A percentile compares a stretch with the other conserved stretches of the same genome.
These are phyloP conservation scores for Myotis findleyi DNA, from an alignment of 2,797 vertebrate species.

Conservation along the genomic window DNA sequence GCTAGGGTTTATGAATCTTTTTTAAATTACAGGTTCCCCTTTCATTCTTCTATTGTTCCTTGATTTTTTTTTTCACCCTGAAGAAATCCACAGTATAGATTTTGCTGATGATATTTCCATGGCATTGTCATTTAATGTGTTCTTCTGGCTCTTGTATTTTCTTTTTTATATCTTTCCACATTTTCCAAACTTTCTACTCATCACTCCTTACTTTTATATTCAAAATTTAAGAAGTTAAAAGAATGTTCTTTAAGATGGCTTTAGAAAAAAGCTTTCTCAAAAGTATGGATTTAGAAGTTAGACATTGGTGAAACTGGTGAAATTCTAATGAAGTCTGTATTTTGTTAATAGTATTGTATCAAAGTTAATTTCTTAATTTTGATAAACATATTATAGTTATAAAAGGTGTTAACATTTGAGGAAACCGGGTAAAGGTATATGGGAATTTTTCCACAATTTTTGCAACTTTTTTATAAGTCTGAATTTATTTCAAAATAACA, in stretches of 20 bases:
- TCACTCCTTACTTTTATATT: conserved; percentile 44
- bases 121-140: background rate
- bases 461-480: background rate
- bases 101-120: background rate
- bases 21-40: background rate
- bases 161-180: background rate
- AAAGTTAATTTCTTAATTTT: conserved; percentile 25
- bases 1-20: background rate
- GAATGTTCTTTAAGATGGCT: background rate
- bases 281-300: conserved; percentile 34
- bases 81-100: background rate
- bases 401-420: background rate
- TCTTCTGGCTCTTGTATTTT: conserved; percentile 2
- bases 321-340: background rate
- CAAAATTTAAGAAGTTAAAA: conserved; percentile 35
- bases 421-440: background rate
- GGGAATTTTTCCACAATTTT: background rate
- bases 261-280: background rate
- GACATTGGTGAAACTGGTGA: background rate
- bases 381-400: background rate
- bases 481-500: conserved; percentile 44
- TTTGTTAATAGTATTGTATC: background rate
- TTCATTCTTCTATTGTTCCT: background rate
- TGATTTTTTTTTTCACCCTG: background rate
- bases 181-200: conserved; percentile 20